Base-by-base conservation (phyloP, 1,140 invertebrate species). In the Drosophila ohnishii region DNA sequence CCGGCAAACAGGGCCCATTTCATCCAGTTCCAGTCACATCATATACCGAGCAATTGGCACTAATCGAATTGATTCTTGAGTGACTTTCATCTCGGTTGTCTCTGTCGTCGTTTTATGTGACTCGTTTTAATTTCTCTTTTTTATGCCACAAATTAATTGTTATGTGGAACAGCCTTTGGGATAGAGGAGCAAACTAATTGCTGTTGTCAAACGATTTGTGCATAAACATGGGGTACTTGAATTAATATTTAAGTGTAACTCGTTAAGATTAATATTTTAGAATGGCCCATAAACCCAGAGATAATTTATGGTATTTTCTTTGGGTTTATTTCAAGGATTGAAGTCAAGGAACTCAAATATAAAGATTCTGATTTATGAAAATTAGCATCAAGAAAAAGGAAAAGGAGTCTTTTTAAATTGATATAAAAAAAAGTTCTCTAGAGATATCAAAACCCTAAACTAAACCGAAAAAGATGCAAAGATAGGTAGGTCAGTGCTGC, bases 41-140 rank as follows among this genome's bases (percentile, higher is more conserved):
- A n/a, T 51, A 50, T 42, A 42, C 64, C 37, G 28, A 28, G 28
- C 66, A 56, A 66, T 47, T 70, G 62, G 34, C 64, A 40, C 67
- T 71, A 71, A 71, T 70, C 67, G 67, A 71, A 71, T 71, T 71
- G 67, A 71, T 71, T 71, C 64, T 47, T 58, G 50, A 58, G n/a
- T 30, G 64, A 40, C 42, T 40, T 57, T 39, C 28, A 34, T 37
- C 64, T 47, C 32, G 14, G 34, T n/a, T 47, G 40, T 51, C 62
- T 30, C 25, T n/a, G 16, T 50, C 16, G 45, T 28, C 25, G 7
- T 13, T 63, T 47, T 47, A 47, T 39, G 16, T 42, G 28, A 53
- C 37, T 34, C 47, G 63, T 32, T 69, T 30, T 32, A 37, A 25
- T 42, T 45, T n/a, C 5, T 2, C 5, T 37, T 69, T 65, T 69